These are phyloP conservation scores for Platichthys stellatus DNA, from an alignment of 2,113 vertebrate species.

Conservation along the genomic window DNA sequence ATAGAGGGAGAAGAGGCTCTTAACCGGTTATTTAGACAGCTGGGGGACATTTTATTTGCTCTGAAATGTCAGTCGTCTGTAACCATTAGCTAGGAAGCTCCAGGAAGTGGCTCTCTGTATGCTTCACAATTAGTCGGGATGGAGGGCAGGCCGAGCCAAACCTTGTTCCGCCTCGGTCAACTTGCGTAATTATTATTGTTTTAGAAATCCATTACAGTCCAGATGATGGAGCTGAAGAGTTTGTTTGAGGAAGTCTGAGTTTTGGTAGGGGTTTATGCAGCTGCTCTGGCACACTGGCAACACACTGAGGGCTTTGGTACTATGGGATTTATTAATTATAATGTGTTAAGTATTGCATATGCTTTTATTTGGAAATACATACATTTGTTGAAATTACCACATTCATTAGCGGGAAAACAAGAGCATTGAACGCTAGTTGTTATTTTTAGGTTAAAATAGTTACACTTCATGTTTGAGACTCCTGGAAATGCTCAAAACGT, in stretches of 20 bases:
- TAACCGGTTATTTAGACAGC: slow-evolving; percentile 80
- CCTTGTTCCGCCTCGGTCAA: slow-evolving; percentile 63
- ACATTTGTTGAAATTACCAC: background rate
- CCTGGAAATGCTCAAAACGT: background rate
- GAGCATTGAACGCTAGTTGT: background rate
- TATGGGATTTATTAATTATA: slow-evolving; percentile 14
- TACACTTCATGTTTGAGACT: background rate
- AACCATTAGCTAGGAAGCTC: slow-evolving; percentile 76
- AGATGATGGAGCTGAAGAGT: slow-evolving; percentile 71
- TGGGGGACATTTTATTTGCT: slow-evolving; percentile 76
- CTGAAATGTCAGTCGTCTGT: slow-evolving; percentile 71
- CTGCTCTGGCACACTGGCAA: slow-evolving; percentile 54
- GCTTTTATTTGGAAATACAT: background rate
- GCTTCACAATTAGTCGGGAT: slow-evolving; percentile 73
- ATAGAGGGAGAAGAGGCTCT: slow-evolving; percentile 29
- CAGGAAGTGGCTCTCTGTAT: slow-evolving; percentile 76
- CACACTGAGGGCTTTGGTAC: slow-evolving; percentile 9
- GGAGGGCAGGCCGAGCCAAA: slow-evolving; percentile 65
- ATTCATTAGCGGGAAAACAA: slow-evolving; percentile 4
- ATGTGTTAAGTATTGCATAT: background rate
- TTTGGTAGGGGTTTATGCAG: slow-evolving; percentile 66
- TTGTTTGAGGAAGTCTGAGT: slow-evolving; percentile 67
- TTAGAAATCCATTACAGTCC: slow-evolving; percentile 75
- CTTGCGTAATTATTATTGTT: slow-evolving; percentile 79
- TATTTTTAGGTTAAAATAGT: background rate